Conservation (phyloP, 2,113 vertebrate genomes). For the Glaucomys volans region DNA sequence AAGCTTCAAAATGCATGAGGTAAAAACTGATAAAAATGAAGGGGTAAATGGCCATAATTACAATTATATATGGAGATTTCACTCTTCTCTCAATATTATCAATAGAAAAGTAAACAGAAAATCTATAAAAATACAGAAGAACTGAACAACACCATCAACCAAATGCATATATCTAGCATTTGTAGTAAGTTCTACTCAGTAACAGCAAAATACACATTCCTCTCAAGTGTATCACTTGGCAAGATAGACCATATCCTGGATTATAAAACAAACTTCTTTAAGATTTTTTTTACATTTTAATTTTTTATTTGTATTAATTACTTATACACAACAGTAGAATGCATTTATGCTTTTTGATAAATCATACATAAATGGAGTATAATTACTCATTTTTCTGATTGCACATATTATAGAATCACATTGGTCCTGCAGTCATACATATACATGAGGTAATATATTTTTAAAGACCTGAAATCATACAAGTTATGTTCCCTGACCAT, state of each 20-base stretch:
- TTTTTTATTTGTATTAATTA: too few species aligned
- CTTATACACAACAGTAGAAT: too few species aligned
- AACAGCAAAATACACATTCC: background rate
- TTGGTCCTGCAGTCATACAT: too few species aligned
- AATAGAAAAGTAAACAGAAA: background rate
- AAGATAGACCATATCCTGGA: background rate
- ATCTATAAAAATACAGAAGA: background rate
- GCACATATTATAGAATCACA: too few species aligned
- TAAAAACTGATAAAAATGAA: background rate
- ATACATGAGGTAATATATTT: too few species aligned
- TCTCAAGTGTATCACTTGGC: background rate
- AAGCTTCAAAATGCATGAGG: background rate
- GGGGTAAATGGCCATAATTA: background rate
- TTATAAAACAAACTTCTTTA: background rate
- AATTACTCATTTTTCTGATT: too few species aligned
- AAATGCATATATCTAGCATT: background rate
- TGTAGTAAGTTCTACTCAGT: too few species aligned
- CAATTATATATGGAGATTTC: background rate
- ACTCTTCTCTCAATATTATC: background rate
- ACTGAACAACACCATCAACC: background rate
- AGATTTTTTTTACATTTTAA: too few species aligned
- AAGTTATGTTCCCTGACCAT: background rate
- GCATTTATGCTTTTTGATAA: too few species aligned
- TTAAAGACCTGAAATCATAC: background rate
- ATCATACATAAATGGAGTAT: too few species aligned